Conservation (phyloP, 1,140 invertebrate genomes). For the Heliconius congener region DNA sequence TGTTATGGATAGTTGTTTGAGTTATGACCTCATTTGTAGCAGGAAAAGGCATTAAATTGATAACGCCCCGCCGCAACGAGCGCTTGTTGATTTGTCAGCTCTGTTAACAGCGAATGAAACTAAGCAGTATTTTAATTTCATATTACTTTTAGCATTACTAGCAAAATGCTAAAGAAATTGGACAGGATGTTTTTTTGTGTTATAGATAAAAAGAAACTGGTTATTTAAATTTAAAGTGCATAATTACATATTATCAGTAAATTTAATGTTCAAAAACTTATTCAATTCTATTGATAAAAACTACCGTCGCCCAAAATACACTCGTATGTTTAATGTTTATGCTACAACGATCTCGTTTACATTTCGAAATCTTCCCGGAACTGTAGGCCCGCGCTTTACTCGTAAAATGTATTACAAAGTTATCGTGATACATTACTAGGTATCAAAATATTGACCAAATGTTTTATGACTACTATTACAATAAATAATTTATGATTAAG, state of each 20-base stretch:
- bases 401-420: slow-evolving; percentile 31
- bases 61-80: slow-evolving; percentile 51
- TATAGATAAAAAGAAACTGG: not conserved
- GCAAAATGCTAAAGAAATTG: not conserved
- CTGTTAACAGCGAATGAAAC: not conserved
- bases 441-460: not conserved
- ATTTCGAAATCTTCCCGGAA: slow-evolving; percentile 71
- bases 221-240: not conserved
- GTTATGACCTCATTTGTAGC: slow-evolving; percentile 77
- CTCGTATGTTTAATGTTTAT: slow-evolving; percentile 66
- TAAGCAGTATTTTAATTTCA: not conserved
- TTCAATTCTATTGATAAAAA: slow-evolving; percentile 20
- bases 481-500: not conserved
- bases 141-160: not conserved
- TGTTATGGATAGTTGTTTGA: slow-evolving; percentile 57
- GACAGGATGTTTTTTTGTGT: not conserved
- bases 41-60: slow-evolving; percentile 78
- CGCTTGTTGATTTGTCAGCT: slow-evolving; percentile 6
- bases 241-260: slow-evolving; percentile 1
- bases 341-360: slow-evolving; percentile 60
- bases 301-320: slow-evolving; percentile 39
- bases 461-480: not conserved
- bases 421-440: not conserved
- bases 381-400: slow-evolving; percentile 33
- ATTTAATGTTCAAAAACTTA: slow-evolving; percentile 7